Evolutionary conservation across 2,888 invertebrate species (phyloP).

Genomic region (Phoronis australis): DNA sequence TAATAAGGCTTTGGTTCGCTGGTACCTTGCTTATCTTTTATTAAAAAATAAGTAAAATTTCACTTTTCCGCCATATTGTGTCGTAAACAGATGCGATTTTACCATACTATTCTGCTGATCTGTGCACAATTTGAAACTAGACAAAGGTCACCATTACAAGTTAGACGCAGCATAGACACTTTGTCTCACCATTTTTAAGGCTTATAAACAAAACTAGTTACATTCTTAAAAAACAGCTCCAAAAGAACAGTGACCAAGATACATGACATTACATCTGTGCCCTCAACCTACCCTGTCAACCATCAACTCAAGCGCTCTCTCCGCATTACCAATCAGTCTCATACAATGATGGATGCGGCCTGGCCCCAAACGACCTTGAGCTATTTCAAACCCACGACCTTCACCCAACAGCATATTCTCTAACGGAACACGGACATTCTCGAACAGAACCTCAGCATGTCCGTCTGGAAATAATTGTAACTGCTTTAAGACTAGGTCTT

Average conservation of each 20-base stretch:
- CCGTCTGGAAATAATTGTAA: conserved; percentile 49
- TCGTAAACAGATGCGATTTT: too few species aligned
- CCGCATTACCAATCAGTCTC: conserved; percentile 54
- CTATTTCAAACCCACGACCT: conserved; percentile 57
- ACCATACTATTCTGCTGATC: too few species aligned
- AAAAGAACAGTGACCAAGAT: neutral
- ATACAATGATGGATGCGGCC: conserved; percentile 57
- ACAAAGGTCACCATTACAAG: too few species aligned
- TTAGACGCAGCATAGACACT: too few species aligned
- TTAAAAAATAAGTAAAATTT: too few species aligned
- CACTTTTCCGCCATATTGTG: too few species aligned
- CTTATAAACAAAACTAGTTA: too few species aligned
- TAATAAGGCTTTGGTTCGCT: too few species aligned
- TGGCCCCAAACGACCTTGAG: conserved; percentile 56
- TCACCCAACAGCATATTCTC: conserved; percentile 54
- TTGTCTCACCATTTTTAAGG: too few species aligned
- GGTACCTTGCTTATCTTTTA: too few species aligned
- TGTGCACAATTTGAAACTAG: too few species aligned
- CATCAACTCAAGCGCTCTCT: conserved; percentile 52
- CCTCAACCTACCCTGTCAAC: conserved; percentile 35
- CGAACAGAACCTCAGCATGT: conserved; percentile 55
- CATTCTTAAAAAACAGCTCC: neutral
- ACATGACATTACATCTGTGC: neutral
- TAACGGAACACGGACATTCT: conserved; percentile 54
- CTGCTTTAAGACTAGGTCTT: too few species aligned